Base-by-base conservation (phyloP, 2,888 invertebrate species). In the Watsonalla binaria region DNA sequence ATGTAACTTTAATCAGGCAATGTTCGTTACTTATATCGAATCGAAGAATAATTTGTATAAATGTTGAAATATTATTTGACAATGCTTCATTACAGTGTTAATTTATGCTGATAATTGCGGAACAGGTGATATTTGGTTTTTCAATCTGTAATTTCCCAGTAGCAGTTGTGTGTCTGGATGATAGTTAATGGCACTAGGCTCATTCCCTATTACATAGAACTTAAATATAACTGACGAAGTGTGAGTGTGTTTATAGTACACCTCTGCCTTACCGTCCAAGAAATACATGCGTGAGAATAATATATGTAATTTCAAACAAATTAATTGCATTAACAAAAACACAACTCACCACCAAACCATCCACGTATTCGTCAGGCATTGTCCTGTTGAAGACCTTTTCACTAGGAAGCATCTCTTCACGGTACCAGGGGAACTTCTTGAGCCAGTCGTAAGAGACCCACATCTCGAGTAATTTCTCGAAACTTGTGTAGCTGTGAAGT, bases 381-480 rank as follows among this genome's bases (percentile, higher is more conserved):
- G 59, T 55, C 55, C 76, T 59, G 57, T 78, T 65, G 13, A 82
- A 70, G 47, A 72, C 66, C 65, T 87, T 87, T 46, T 76, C 75
- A 58, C 74, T 74, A 11, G 89, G 89, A 59, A 90, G 66, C 34
- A 80, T 76, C 47, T 81, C 79, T 46, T 80, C 70, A n/a, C 70
- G 70, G 55, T 79, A 74, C 79, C 80, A 82, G n/a, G 70, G 58
- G 57, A 77, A 75, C 54, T 77, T 77, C 56, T 82, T 72, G 9
- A 88, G 76, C 82, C 83, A 90, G 33, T 86, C 79, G 49, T 68
- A 62, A n/a, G 68, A 61, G 49, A 73, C 72, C 82, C 82, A 87
- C 35, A 62, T 59, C 15, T 53, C 60, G 34, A 80, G 65, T 51
- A 86, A 63, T 46, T 70, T 66, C 46, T 83, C 79, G 59, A 82